A percentile compares a stretch with the other conserved stretches of the same genome.
phyloP scores from a whole-genome alignment of 2,888 invertebrate genomes.

The Drosophila subquinaria region DNA sequence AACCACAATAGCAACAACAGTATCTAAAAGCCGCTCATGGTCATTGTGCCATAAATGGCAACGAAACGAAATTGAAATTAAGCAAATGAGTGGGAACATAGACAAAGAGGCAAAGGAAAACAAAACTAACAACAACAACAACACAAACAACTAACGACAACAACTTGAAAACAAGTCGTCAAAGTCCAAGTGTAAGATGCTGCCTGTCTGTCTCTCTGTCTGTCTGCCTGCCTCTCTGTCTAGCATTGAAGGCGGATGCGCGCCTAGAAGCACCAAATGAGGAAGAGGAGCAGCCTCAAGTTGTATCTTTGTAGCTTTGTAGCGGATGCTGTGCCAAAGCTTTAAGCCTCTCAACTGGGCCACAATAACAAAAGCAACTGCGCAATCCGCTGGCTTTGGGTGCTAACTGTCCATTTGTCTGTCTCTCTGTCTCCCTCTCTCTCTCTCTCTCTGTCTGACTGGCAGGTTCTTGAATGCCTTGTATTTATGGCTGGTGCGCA shows the following conservation, averaged over 20 bases:
- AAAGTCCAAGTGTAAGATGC: conserved; percentile 62
- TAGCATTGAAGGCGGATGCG: conserved; percentile 73
- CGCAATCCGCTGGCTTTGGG: conserved; percentile 17
- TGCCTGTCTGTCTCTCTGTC: conserved; percentile 57
- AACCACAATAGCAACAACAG: conserved; percentile 18
- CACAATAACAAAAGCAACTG: conserved; percentile 47
- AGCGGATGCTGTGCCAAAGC: conserved; percentile 70
- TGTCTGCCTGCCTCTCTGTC: conserved; percentile 38
- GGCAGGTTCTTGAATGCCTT: conserved; percentile 59
- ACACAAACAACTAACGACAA: conserved; percentile 18
- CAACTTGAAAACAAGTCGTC: conserved; percentile 68
- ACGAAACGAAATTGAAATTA: conserved; percentile 83
- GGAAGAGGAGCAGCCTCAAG: conserved; percentile 65
- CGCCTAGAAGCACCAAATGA: conserved; percentile 76
- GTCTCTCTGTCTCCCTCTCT: background rate
- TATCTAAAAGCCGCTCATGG: conserved; percentile 77
- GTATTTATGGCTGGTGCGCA: conserved; percentile 37
- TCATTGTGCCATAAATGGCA: conserved; percentile 83
- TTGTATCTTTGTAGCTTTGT: conserved; percentile 44
- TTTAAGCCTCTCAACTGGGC: conserved; percentile 67
- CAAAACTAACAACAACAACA: conserved; percentile 37
- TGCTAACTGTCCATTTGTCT: conserved; percentile 6
- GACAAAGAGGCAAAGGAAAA: conserved; percentile 60
- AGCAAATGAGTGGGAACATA: conserved; percentile 76
- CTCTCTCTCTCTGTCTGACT: conserved; percentile 15